Percentiles rank a stretch among this genome's conserved stretches.
phyloP scores from a whole-genome alignment of 2,797 vertebrate species.

The Nyctalus aviator region DNA sequence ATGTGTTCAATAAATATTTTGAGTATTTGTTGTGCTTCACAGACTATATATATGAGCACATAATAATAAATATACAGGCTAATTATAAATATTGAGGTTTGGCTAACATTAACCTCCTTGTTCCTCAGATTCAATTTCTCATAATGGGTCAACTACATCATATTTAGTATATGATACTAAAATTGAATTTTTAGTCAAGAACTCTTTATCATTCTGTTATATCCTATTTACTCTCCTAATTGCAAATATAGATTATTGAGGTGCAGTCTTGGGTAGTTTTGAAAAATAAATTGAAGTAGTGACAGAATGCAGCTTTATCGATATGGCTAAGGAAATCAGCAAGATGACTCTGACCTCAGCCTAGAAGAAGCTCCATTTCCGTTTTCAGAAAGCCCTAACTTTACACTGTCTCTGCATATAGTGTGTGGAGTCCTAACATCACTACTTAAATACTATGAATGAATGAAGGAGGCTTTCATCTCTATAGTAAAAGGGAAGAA shows the following conservation, averaged over 20 bases:
- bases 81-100: background rate
- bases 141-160: background rate
- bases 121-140: slow-evolving; percentile 3
- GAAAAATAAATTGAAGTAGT: slow-evolving; percentile 18
- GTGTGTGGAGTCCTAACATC: background rate
- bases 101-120: background rate
- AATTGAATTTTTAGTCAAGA: slow-evolving; percentile 42
- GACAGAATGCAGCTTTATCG: background rate
- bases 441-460: background rate
- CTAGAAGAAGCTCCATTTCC: background rate
- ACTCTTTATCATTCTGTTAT: slow-evolving; percentile 10
- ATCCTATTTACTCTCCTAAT: background rate
- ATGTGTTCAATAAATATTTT: background rate
- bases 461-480: background rate
- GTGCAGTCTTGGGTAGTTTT: background rate
- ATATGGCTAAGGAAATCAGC: background rate
- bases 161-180: slow-evolving; percentile 35
- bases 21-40: background rate
- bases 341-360: background rate
- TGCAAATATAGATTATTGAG: background rate
- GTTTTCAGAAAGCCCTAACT: background rate
- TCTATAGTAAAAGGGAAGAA: background rate
- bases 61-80: background rate
- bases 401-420: background rate
- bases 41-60: background rate